These are phyloP conservation scores for Sipha maydis DNA, from an alignment of 2,888 invertebrate genomes.

Conservation along the genomic window DNA sequence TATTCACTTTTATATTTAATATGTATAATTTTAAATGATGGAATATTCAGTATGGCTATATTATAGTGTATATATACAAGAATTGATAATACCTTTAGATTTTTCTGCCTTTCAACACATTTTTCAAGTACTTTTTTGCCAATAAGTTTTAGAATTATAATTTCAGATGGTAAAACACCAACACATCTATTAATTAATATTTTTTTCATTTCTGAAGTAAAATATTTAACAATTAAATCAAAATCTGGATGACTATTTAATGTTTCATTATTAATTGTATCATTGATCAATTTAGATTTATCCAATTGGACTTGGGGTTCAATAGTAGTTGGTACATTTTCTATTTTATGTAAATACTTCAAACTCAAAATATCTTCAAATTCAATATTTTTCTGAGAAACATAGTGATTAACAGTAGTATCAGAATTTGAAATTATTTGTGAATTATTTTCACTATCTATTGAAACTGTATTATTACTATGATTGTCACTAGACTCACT, in stretches of 20 bases:
- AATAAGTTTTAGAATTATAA: slow-evolving; percentile 12
- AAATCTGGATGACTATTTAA: background rate
- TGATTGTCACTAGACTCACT: background rate
- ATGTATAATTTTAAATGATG: too few species aligned
- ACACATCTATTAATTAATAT: background rate
- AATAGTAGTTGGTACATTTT: background rate
- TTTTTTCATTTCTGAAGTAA: background rate
- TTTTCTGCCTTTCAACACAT: background rate
- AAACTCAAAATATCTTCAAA: background rate
- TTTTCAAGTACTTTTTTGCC: slow-evolving; percentile 14
- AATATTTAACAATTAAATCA: background rate
- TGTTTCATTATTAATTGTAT: background rate
- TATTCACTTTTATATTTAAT: background rate
- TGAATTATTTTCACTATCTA: background rate
- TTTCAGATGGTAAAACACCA: background rate
- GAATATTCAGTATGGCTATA: background rate
- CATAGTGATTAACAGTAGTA: background rate
- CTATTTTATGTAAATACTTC: background rate
- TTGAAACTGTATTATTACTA: background rate
- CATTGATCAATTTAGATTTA: background rate
- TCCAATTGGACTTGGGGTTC: background rate
- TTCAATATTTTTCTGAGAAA: background rate
- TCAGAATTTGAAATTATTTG: background rate
- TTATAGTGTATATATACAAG: background rate
- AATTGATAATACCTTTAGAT: background rate